Conservation (phyloP, 2,888 invertebrate genomes). For the Agonopterix subpropinquella region DNA sequence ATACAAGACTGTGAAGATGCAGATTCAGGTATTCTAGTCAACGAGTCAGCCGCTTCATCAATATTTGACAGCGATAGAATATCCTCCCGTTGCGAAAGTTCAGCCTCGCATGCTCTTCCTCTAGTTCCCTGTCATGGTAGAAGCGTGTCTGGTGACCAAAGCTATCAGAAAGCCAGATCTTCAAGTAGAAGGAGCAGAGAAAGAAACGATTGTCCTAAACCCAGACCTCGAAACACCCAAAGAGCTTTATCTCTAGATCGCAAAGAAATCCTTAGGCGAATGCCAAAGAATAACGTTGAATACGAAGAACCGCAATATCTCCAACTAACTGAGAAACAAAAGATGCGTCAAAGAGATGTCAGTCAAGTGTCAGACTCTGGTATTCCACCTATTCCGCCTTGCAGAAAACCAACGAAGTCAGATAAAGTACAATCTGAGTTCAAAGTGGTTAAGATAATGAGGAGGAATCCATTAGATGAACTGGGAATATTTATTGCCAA, state of each 20-base stretch:
- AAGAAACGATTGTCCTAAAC: conserved; percentile 46
- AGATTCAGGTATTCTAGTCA: conserved; percentile 85
- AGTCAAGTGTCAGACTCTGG: conserved; percentile 50
- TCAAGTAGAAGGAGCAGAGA: conserved; percentile 62
- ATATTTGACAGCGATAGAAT: conserved; percentile 75
- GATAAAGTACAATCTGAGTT: conserved; percentile 51
- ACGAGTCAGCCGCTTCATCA: conserved; percentile 82
- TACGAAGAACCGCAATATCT: conserved; percentile 61
- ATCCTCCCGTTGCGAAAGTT: conserved; percentile 71
- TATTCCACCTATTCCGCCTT: conserved; percentile 69
- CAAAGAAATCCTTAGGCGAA: conserved; percentile 68
- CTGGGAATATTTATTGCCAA: conserved; percentile 84
- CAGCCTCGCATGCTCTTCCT: conserved; percentile 59
- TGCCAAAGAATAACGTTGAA: conserved; percentile 56
- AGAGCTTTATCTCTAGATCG: conserved; percentile 74
- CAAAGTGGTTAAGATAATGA: conserved; percentile 73
- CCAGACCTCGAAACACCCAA: conserved; percentile 58
- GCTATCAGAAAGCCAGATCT: conserved; percentile 47
- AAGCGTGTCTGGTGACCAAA: conserved; percentile 69
- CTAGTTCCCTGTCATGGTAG: conserved; percentile 59
- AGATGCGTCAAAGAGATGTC: conserved; percentile 62
- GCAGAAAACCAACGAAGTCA: conserved; percentile 48
- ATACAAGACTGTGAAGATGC: conserved; percentile 81
- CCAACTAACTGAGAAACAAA: conserved; percentile 68
- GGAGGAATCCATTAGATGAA: conserved; percentile 76